Conservation (phyloP, 23 tunicate species). For the Botrylloides violaceus region DNA sequence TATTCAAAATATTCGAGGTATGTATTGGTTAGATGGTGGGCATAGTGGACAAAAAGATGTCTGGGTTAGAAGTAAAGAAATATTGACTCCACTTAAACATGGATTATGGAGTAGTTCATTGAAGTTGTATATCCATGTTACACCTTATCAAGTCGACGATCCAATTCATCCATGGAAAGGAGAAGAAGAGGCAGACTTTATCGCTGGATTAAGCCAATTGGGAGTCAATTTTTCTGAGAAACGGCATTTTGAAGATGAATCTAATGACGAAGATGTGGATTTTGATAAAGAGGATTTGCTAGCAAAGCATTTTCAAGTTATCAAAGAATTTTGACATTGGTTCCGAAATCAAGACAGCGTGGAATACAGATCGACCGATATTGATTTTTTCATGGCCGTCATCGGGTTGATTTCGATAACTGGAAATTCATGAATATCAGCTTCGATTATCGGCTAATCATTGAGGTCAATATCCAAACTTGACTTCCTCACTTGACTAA, state of each 20-base stretch:
- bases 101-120: conserved; percentile 3
- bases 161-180: conserved; percentile 73
- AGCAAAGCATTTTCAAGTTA: conserved; percentile 16
- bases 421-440: no score
- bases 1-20: conserved; percentile 10
- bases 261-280: conserved; percentile 12
- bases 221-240: conserved; percentile 27
- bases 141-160: conserved; percentile 81
- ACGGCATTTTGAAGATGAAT: conserved; percentile 55
- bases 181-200: conserved; percentile 46
- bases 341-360: not conserved
- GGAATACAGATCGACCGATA: no score
- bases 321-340: conserved; percentile 6
- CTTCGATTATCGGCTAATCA: no score
- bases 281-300: not conserved
- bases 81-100: conserved; percentile 9
- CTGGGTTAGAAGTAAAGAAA: conserved; percentile 53
- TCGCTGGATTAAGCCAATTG: conserved; percentile 22
- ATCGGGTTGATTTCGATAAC: no score
- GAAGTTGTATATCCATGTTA: conserved; percentile 40
- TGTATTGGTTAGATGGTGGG: conserved; percentile 91
- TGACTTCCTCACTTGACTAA: no score
- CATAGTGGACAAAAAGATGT: conserved; percentile 77
- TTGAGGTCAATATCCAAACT: no score
- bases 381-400: no score